Base-by-base conservation (phyloP, 2,797 vertebrate species). In the Argya squamiceps region DNA sequence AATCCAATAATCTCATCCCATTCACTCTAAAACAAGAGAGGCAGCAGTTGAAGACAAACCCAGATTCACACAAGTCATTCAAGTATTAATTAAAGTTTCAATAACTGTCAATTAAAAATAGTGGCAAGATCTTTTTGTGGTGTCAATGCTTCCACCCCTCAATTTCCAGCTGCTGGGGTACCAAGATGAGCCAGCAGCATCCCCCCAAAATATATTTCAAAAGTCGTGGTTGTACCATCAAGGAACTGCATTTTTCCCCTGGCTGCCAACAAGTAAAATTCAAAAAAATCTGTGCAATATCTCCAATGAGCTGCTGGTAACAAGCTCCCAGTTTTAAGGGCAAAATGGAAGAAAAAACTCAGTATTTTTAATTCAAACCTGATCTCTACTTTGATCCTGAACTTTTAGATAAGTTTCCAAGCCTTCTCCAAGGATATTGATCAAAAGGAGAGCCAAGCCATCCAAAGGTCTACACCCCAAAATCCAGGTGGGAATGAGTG, bases 211-310 rank as follows among this genome's bases (percentile, higher is more conserved):
- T 3, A 6, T 0, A 11, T n/a, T 71, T 32, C 15, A 23, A 29
- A 30, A 69, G 15, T 12, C 2, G 2, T 1, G 3, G 13, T 0
- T 64, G 15, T 15, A 50, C 12, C 59, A n/a, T 6, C 36, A n/a
- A n/a, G 53, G 27, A 89, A 60, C 14, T 15, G 9, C 14, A 18
- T 49, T 30, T 55, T 15, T 15, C 36, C 5, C 0, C 17, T 44
- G 46, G 26, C 21, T 32, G 14, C 18, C 15, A 69, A 15, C 15
- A 16, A n/a, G 21, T 15, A 21, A 14, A 56, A 82, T 8, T 34
- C 16, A 26, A 23, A 73, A 65, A 67, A 39, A 64, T 5, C 67
- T 11, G 8, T 34, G 46, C 47, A 36, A 0, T 44, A 64, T 16
- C 19, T 34, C 23, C 5, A 49, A 43, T 1, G 37, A 79, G 52